A percentile compares a stretch with the other conserved stretches of the same genome.
phyloP scores from a whole-genome alignment of 2,888 invertebrate species.

The Hemistola chrysoprasaria region DNA sequence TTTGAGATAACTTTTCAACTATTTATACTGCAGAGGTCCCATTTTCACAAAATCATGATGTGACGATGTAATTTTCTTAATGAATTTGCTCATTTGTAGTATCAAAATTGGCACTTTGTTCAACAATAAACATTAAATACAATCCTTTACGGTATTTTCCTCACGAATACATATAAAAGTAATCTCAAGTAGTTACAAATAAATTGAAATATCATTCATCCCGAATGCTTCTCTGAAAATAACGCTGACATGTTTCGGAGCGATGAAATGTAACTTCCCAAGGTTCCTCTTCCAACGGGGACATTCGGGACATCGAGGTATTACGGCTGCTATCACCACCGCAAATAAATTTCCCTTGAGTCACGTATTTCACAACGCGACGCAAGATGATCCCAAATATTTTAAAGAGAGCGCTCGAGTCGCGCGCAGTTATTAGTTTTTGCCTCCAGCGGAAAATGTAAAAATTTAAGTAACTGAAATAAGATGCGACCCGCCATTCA shows the following conservation, averaged over 20 bases:
- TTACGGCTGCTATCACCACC: slow-evolving; percentile 59
- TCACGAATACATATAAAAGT: too few relatives aligned
- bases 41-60: too few relatives aligned
- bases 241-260: background rate
- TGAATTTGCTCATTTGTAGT: too few relatives aligned
- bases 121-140: too few relatives aligned
- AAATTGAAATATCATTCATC: too few relatives aligned
- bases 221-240: too few relatives aligned
- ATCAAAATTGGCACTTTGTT: too few relatives aligned
- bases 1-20: too few relatives aligned
- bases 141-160: too few relatives aligned
- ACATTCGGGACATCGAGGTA: slow-evolving; percentile 52
- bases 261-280: background rate
- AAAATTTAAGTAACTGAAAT: slow-evolving; percentile 10
- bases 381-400: slow-evolving; percentile 58
- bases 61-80: too few relatives aligned
- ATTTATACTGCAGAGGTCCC: too few relatives aligned
- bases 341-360: slow-evolving; percentile 76
- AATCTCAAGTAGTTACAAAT: too few relatives aligned
- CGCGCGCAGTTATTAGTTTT: slow-evolving; percentile 41
- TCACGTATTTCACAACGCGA: slow-evolving; percentile 63
- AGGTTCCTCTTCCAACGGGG: slow-evolving; percentile 28
- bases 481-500: slow-evolving; percentile 4
- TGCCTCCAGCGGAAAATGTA: slow-evolving; percentile 29
- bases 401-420: slow-evolving; percentile 45